These are phyloP conservation scores for Rhea americana DNA, from an alignment of 2,113 vertebrate species.

Conservation along the genomic window DNA sequence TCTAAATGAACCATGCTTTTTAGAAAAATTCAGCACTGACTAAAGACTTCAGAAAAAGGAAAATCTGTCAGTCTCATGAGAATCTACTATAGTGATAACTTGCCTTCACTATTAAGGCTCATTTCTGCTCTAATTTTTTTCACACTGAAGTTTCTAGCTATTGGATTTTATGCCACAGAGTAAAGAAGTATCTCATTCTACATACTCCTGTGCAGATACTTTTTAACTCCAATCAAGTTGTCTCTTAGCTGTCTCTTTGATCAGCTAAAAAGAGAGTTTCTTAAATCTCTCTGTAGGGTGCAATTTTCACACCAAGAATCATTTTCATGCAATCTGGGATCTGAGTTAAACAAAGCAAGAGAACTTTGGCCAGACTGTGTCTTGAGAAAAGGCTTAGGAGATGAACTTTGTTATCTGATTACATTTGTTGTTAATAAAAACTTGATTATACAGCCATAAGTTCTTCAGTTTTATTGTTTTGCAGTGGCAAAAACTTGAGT, in stretches of 20 bases:
- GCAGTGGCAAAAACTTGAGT: conserved; percentile 38
- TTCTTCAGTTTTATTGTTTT: conserved; percentile 57
- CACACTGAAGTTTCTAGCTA: neutral
- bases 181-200: neutral
- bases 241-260: conserved; percentile 29
- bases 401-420: conserved; percentile 51
- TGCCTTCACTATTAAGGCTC: neutral
- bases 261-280: conserved; percentile 8
- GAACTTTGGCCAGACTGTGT: neutral
- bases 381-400: conserved; percentile 22
- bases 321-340: conserved; percentile 5
- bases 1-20: neutral
- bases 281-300: conserved; percentile 13
- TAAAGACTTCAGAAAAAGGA: neutral
- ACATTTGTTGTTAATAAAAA: conserved; percentile 62
- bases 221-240: neutral
- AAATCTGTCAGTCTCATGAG: neutral
- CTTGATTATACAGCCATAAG: conserved; percentile 44
- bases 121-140: neutral
- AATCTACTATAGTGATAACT: neutral
- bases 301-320: conserved; percentile 32
- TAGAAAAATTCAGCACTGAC: neutral
- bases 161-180: neutral
- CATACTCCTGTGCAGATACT: neutral
- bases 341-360: neutral